A percentile compares a stretch with the other conserved stretches of the same genome.
phyloP scores from a whole-genome alignment of 1,140 invertebrate species.

The Drosophila santomea region DNA sequence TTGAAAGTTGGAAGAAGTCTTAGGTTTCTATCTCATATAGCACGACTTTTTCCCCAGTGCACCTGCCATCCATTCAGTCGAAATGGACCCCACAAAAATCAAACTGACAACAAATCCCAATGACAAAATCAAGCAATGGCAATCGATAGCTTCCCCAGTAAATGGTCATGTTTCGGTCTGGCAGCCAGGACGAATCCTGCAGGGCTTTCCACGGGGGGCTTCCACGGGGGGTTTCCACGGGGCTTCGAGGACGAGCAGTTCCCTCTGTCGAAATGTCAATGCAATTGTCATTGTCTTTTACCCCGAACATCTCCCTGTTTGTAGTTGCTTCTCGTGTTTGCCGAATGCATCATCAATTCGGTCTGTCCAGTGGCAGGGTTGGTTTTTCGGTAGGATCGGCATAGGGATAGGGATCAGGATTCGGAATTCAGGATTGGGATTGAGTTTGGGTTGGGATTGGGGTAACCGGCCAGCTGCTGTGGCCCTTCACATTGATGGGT shows the following conservation, averaged over 20 bases:
- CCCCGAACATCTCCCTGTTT: conserved; percentile 1
- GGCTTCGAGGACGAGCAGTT: conserved; percentile 20
- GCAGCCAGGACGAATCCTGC: conserved; percentile 35
- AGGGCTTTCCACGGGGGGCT: conserved; percentile 6
- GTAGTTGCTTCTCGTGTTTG: conserved; percentile 60
- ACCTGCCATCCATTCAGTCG: conserved; percentile 12
- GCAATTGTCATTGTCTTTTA: conserved; percentile 69
- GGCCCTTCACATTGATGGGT: conserved; percentile 69
- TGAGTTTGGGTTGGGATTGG: background rate
- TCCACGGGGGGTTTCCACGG: conserved; percentile 6
- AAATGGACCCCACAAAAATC: conserved; percentile 65
- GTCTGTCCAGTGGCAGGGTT: conserved; percentile 34
- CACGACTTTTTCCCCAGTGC: background rate
- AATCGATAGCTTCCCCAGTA: conserved; percentile 68
- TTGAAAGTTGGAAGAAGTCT: background rate
- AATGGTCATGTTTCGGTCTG: conserved; percentile 81
- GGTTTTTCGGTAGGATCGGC: conserved; percentile 16
- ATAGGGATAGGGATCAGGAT: too few relatives aligned
- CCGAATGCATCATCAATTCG: conserved; percentile 79
- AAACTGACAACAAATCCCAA: conserved; percentile 81
- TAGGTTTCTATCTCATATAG: too few relatives aligned
- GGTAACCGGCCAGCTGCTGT: conserved; percentile 44
- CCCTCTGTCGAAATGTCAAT: conserved; percentile 73
- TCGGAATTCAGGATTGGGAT: background rate
- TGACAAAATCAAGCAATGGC: conserved; percentile 81